Evolutionary conservation across 2,888 invertebrate species (phyloP), one percentile per base, ranked within the genome.

Genomic region (Proisotoma minuta): DNA sequence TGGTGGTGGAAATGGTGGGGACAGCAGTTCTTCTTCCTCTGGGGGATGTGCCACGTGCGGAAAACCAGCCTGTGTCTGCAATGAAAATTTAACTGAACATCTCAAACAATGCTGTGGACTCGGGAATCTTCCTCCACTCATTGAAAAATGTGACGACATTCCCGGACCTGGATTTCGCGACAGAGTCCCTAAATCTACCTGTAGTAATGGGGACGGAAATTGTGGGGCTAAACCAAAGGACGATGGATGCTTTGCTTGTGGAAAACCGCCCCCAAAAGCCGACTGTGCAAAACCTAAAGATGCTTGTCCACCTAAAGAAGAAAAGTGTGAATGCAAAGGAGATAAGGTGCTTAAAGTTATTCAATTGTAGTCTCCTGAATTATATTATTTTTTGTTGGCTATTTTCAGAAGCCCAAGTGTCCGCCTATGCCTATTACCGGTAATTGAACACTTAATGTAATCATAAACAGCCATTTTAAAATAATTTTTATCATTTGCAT

Each of bases 391-490:
- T 34, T 34, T 12, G 8, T 34, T 34, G 12, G 34, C 23, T 5
- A 50, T 50, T 24, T 51, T n/a, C 24, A 27, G 51, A 51, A 51
- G 28, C 26, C 26, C 18, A 51, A 27, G 23, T 39, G 18, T 49
- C 60, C 54, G 2, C 60, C 60, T 0, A 60, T 60, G 60, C 60
- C 60, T 1, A 20, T 15, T 1, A 48, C 60, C 2, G 54, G 60
- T 60, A 50, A 4, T 12, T 50, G 10, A 5, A 22, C 5, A 8
- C 20, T 23, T 10, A 23, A 5, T 48, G 15, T 58, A 2, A 15
- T 34, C 12, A 56, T 39, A 15, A 8, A 8, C 3, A 23, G 4
- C 22, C 8, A 18, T 47, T 18, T 57, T 27, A 12, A 23, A 28
- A 24, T 24, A 3, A 12, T 5, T 43, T 26, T 24, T 27, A 26